Conservation (phyloP, 2,888 invertebrate genomes). For the Hartigia nigra region DNA sequence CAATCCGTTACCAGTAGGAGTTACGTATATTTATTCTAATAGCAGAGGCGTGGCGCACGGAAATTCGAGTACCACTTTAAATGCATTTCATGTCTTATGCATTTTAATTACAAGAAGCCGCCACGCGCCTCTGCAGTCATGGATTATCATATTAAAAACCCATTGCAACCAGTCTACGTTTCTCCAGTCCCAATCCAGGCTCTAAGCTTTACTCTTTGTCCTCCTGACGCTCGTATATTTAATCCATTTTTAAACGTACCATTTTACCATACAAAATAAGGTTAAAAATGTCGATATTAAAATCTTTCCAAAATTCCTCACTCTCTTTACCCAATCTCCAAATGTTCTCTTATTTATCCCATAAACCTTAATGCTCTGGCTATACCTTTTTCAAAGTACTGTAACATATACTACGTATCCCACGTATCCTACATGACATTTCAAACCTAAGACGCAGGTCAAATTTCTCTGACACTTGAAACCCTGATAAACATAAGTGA, state of each 20-base stretch:
- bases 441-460: background rate
- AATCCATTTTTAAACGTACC: background rate
- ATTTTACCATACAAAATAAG: background rate
- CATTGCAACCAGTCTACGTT: background rate
- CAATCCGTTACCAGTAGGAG: background rate
- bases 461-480: background rate
- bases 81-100: constrained; percentile 23
- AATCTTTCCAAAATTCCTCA: background rate
- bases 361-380: background rate
- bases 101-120: constrained; percentile 20
- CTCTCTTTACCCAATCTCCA: background rate
- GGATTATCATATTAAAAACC: constrained; percentile 19
- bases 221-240: background rate
- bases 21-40: background rate
- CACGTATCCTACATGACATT: background rate
- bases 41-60: background rate
- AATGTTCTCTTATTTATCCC: no score
- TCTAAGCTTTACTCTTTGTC: background rate
- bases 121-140: background rate
- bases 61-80: constrained; percentile 8
- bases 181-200: background rate
- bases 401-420: background rate
- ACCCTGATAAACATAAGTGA: background rate
- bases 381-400: background rate
- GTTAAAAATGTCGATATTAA: background rate